Base-by-base conservation (phyloP, 2,797 vertebrate genomes). In the Geotrypetes seraphini region DNA sequence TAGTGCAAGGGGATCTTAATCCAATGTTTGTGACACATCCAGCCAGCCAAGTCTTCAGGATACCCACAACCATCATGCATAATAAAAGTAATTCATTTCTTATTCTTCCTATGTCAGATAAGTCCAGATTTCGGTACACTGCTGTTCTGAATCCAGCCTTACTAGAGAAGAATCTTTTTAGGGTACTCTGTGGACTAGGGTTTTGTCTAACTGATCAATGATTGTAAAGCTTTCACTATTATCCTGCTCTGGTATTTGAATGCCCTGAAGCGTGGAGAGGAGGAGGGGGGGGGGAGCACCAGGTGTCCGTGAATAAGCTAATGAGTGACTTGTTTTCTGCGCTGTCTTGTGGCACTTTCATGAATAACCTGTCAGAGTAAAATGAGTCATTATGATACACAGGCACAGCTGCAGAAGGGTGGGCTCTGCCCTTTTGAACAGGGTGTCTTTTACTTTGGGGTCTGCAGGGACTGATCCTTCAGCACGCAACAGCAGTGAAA, bases 231-330 rank as follows among this genome's bases (percentile, higher is more conserved):
- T 22, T 16, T 27, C 22, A 23, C 25, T 20, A 39, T 46, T 36
- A 12, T 44, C 7, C n/a, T 5, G 30, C 38, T 47, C 43, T 16
- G 38, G 48, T 20, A 13, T 5, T 23, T 14, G 13, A 33, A 28
- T 19, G 33, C 54, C 50, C 10, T 0, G 35, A 51, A 55, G 66
- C 53, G 6, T 46, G 37, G 53, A 47, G 40, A 25, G 14, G 12
- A 23, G 49, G 39, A 25, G 37, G 31, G 52, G 35, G 41, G 39
- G 25, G 37, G 31, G 52, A 35, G 41, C 18, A 13, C 52, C 56
- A 64, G 58, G 56, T 60, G 57, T 50, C 56, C 10, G 1, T 46
- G 60, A 71, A 63, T 46, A 50, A 57, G 29, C 57, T 39, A n/a
- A n/a, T n/a, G 48, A 59, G 1, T 8, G 44, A 33, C 26, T 3